Conservation (phyloP, 1,140 invertebrate species). For the Solenopsis fugax region DNA sequence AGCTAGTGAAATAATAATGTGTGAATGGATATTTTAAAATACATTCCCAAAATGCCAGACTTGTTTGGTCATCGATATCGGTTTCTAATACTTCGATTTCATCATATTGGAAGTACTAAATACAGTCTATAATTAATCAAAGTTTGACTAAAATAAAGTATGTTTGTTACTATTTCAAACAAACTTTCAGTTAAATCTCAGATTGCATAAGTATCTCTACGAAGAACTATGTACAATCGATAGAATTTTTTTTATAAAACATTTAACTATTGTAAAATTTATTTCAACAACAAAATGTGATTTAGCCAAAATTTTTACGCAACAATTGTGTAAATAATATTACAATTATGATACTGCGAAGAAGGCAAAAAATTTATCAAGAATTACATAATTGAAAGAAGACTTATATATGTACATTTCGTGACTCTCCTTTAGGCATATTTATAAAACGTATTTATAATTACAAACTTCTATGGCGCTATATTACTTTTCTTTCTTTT, state of each 20-base stretch:
- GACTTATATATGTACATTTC: neutral
- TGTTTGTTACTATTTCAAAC: neutral
- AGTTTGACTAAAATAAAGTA: neutral
- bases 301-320: neutral
- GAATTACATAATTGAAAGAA: neutral
- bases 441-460: constrained; percentile 13
- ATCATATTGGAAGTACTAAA: constrained; percentile 34
- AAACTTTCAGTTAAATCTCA: neutral
- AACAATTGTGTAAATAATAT: neutral
- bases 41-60: neutral
- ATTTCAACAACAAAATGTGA: neutral
- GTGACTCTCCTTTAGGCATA: neutral
- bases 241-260: neutral
- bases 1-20: neutral
- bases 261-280: neutral
- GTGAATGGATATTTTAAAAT: constrained; percentile 14
- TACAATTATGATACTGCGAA: neutral
- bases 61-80: neutral
- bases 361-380: neutral
- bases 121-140: constrained; percentile 10
- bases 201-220: neutral
- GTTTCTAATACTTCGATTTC: neutral
- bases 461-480: neutral
- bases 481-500: neutral
- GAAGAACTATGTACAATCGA: neutral